Conservation (phyloP, 2,797 vertebrate species). For the Pelobates cultripes region DNA sequence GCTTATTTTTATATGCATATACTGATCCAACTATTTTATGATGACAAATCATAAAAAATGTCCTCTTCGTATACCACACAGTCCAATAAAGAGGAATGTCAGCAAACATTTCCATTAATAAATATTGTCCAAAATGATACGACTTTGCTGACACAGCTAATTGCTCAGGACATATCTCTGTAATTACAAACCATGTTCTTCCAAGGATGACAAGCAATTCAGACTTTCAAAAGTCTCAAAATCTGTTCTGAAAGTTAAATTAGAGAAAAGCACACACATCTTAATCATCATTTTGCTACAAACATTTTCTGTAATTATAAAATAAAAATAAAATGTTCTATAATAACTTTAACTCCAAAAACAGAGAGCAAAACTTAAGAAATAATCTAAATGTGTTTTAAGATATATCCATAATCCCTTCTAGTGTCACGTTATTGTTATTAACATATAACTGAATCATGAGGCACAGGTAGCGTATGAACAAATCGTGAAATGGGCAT, state of each 20-base stretch:
- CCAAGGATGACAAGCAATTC: constrained; percentile 24
- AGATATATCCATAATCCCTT: too few species aligned
- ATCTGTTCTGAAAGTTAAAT: neutral
- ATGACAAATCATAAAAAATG: too few species aligned
- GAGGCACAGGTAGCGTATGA: too few species aligned
- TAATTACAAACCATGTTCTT: constrained; percentile 15
- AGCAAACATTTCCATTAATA: constrained; percentile 13
- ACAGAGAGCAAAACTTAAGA: neutral
- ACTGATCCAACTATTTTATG: too few species aligned
- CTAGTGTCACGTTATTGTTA: too few species aligned
- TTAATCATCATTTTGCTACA: neutral
- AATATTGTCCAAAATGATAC: constrained; percentile 29
- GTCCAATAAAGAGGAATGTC: neutral
- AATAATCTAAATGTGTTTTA: neutral
- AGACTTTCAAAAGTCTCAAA: neutral
- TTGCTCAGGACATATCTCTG: constrained; percentile 2
- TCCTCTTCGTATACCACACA: neutral
- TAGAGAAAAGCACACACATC: neutral
- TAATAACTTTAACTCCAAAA: too few species aligned
- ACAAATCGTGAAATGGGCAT: too few species aligned
- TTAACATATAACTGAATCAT: too few species aligned
- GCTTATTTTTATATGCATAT: too few species aligned
- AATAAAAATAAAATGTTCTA: neutral
- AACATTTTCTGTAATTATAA: neutral
- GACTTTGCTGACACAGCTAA: constrained; percentile 19